These are phyloP conservation scores for Micropoecilia bifurca DNA, from an alignment of 2,797 vertebrate genomes.

Conservation along the genomic window DNA sequence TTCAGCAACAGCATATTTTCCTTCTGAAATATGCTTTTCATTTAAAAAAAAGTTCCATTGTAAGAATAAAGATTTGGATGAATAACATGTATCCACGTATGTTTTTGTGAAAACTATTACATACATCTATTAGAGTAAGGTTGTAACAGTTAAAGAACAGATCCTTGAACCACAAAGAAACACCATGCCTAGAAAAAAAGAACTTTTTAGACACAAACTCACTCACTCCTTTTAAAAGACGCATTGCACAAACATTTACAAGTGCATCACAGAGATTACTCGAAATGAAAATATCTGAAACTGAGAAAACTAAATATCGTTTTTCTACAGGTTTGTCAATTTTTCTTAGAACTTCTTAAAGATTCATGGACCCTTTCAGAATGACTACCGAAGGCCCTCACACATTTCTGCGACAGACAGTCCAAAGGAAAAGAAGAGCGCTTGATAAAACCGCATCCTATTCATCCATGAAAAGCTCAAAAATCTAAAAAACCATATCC, in stretches of 20 bases:
- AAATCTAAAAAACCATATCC: conserved; percentile 46
- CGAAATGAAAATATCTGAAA: conserved; percentile 25
- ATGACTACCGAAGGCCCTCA: conserved; percentile 12
- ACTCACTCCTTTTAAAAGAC: conserved; percentile 13
- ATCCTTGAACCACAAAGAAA: not conserved
- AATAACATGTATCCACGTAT: not conserved
- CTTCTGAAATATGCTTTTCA: not conserved
- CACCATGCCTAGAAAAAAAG: not conserved
- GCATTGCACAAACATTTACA: conserved; percentile 37
- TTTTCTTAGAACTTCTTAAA: conserved; percentile 22
- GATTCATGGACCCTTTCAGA: conserved; percentile 16
- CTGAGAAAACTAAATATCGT: conserved; percentile 35
- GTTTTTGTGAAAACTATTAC: not conserved
- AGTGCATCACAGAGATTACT: conserved; percentile 27
- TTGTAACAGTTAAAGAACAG: not conserved
- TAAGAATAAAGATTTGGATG: not conserved
- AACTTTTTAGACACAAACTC: conserved; percentile 14
- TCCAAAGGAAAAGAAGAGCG: conserved; percentile 10
- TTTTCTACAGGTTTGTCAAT: conserved; percentile 13
- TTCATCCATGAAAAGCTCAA: conserved; percentile 32
- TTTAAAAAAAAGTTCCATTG: not conserved
- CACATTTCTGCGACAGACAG: conserved; percentile 17
- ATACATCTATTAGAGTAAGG: not conserved
- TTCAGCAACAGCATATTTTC: not conserved
- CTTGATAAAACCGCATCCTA: conserved; percentile 36